Evolutionary conservation across 2,888 invertebrate species (phyloP).

Genomic region (Leucania comma): DNA sequence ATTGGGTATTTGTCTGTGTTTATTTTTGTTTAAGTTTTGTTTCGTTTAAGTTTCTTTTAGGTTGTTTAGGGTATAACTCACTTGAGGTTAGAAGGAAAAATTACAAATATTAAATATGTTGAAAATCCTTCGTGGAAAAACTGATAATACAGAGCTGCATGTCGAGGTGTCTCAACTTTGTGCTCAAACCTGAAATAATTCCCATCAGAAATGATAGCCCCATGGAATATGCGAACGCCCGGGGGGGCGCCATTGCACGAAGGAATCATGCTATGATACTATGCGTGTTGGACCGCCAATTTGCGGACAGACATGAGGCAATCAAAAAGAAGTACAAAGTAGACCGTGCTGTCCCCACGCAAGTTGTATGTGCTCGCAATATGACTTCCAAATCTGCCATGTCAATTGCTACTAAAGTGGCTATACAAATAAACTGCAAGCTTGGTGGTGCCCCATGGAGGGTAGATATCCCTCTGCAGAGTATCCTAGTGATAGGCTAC

Average conservation of each 20-base stretch:
- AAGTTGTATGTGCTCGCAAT: constrained; percentile 90
- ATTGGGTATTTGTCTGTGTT: too few species aligned
- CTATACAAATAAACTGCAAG: constrained; percentile 98
- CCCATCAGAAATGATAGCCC: constrained; percentile 91
- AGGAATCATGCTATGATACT: constrained; percentile 92
- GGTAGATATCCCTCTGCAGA: constrained; percentile 92
- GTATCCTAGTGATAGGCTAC: constrained; percentile 96
- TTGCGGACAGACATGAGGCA: constrained; percentile 94
- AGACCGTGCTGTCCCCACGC: constrained; percentile 93
- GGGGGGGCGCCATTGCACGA: constrained; percentile 90
- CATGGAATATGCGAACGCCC: constrained; percentile 90
- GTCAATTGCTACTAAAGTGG: constrained; percentile 97
- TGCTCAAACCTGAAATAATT: too few species aligned
- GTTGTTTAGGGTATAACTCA: too few species aligned
- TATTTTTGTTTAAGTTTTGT: too few species aligned
- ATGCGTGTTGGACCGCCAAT: constrained; percentile 91
- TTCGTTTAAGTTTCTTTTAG: too few species aligned
- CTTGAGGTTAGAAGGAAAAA: too few species aligned
- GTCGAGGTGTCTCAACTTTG: not conserved
- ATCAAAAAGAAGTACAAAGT: constrained; percentile 96
- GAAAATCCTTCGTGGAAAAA: too few species aligned
- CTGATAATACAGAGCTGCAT: too few species aligned
- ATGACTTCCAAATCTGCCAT: constrained; percentile 92
- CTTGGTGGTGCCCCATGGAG: constrained; percentile 97
- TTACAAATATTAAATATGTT: too few species aligned